Percentiles rank a stretch among this genome's conserved stretches.
These are phyloP conservation scores for Globicephala melas DNA, from an alignment of 2,113 vertebrate species.

Conservation along the genomic window DNA sequence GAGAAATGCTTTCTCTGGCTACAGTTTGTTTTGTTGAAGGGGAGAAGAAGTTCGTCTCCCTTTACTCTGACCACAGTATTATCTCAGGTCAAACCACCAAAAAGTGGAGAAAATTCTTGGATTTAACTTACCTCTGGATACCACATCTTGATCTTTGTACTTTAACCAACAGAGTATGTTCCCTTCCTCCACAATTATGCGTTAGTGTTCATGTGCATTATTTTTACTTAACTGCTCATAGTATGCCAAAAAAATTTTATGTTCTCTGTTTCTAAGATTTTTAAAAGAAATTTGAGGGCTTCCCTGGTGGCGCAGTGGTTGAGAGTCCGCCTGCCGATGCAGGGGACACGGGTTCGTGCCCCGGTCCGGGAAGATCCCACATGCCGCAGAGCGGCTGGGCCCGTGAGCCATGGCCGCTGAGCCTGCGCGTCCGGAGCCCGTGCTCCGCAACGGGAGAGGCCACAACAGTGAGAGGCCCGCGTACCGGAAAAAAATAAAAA, in stretches of 20 bases:
- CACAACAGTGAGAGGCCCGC: too few species aligned
- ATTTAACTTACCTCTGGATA: background rate
- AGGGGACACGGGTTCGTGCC: too few species aligned
- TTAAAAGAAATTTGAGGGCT: background rate
- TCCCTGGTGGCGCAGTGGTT: too few species aligned
- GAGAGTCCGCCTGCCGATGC: too few species aligned
- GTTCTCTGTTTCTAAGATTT: background rate
- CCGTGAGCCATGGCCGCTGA: too few species aligned
- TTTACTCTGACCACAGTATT: background rate
- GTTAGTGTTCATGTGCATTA: background rate
- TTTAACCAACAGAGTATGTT: background rate
- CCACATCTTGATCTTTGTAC: background rate
- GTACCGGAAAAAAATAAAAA: too few species aligned
- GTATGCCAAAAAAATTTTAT: background rate
- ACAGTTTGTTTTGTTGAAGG: background rate
- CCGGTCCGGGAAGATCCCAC: too few species aligned
- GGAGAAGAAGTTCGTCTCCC: background rate
- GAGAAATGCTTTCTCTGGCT: background rate
- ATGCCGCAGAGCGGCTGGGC: too few species aligned
- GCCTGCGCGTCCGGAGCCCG: too few species aligned
- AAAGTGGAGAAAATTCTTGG: background rate
- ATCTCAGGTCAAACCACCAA: background rate
- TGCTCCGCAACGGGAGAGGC: too few species aligned
- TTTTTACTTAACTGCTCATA: background rate
- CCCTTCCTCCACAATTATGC: background rate